These are phyloP conservation scores for Tetanocera ferruginea DNA, from an alignment of 2,888 invertebrate species.

Conservation along the genomic window DNA sequence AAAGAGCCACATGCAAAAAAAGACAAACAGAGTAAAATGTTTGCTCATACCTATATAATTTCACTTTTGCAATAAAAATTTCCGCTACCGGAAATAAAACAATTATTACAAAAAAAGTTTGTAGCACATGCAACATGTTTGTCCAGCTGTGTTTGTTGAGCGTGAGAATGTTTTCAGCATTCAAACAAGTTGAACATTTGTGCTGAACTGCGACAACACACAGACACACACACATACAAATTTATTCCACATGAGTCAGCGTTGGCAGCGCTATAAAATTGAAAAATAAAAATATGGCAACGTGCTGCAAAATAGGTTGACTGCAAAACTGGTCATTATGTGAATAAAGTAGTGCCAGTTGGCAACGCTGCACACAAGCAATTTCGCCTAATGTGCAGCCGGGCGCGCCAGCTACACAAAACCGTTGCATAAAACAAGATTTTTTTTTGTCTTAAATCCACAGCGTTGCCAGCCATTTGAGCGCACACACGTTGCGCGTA, in stretches of 20 bases:
- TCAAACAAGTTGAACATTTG: slow-evolving; percentile 14
- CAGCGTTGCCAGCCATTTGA: too few relatives aligned
- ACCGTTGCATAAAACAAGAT: neutral
- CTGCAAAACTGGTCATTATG: slow-evolving; percentile 15
- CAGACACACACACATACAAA: neutral
- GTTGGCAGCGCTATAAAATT: slow-evolving; percentile 1
- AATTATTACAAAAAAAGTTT: neutral
- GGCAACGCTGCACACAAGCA: neutral
- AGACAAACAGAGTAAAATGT: neutral
- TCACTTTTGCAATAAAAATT: neutral
- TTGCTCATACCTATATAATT: neutral
- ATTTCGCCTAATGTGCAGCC: neutral
- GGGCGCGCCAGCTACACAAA: neutral
- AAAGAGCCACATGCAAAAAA: too few relatives aligned
- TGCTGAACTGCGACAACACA: neutral
- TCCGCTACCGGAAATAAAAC: slow-evolving; percentile 1
- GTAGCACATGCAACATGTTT: neutral
- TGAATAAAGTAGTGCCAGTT: neutral
- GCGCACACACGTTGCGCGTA: neutral
- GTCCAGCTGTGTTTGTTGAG: neutral
- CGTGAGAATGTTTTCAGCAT: slow-evolving; percentile 4
- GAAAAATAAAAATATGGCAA: slow-evolving; percentile 4
- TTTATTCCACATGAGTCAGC: neutral
- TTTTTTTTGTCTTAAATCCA: neutral
- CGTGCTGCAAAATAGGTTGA: neutral